Evolutionary conservation across 1,140 invertebrate genomes (phyloP), one percentile per base, ranked within the genome.

Genomic region (Wiebesia pumilae): DNA sequence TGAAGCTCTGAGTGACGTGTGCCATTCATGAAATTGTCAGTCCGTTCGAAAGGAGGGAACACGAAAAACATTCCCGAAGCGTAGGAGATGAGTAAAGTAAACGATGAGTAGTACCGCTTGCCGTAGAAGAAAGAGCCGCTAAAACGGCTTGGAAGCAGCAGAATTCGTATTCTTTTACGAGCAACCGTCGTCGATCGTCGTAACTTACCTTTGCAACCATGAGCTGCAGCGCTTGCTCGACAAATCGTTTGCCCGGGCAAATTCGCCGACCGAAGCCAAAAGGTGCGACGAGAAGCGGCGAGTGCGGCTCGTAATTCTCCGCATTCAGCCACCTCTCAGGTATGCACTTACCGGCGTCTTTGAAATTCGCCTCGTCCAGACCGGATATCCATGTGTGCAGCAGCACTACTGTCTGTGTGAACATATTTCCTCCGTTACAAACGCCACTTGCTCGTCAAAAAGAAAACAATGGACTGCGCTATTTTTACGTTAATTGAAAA

Each of bases 341-440:
- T 21, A 95, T 91, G 90, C 96, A 99, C 85, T 96, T 93, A 58
- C 95, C 92, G 7, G 98, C 96, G 75, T 96, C 94, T 86, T 95
- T 95, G 93, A 97, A 99, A 92, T 98, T 97, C 69, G 95, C 93
- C n/a, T 97, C 95, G 38, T 96, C 95, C 81, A 96, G 93, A 89
- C 97, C 97, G 1, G 97, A 96, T 27, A 98, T 95, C 93, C 96
- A 97, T 2, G 97, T 98, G 89, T 98, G 97, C 62, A 97, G 96
- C 47, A 98, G 94, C 4, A 99, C 95, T 6, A 98, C 96, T 1
- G 97, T 98, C 96, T 98, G 90, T 75, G 71, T 27, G 38, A 14
- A 38, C 38, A 43, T 0, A 75, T n/a, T 75, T 43, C 43, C 0
- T 71, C 16, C 33, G 16, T 38, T 71, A 16, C 16, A 38, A 38